Evolutionary conservation across 2,113 vertebrate species (phyloP).

Genomic region (Nansenia antarctica): DNA sequence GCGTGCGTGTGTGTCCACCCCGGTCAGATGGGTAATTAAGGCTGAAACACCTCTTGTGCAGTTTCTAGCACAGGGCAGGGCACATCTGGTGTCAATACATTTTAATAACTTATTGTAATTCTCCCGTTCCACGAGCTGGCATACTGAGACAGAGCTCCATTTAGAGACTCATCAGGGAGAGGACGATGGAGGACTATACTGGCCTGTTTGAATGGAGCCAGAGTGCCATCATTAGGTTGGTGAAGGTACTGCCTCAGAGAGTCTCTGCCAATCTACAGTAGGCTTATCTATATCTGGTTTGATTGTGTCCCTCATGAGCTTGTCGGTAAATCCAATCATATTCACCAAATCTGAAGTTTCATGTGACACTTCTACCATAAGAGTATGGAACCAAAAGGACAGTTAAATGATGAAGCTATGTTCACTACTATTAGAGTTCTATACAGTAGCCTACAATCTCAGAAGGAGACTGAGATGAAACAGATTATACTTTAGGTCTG

Average conservation of each 20-base stretch:
- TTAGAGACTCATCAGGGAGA: constrained; percentile 47
- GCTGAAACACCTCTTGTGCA: constrained; percentile 39
- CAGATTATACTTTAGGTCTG: too few relatives aligned
- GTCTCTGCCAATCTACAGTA: too few relatives aligned
- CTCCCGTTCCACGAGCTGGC: constrained; percentile 73
- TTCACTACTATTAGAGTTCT: too few relatives aligned
- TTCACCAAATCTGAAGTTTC: neutral
- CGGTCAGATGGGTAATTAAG: constrained; percentile 55
- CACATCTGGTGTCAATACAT: constrained; percentile 88
- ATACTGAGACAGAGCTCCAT: constrained; percentile 47
- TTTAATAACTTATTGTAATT: constrained; percentile 89
- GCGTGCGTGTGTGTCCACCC: constrained; percentile 30
- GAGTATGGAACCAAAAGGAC: too few relatives aligned
- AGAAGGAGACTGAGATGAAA: too few relatives aligned
- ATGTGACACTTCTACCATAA: neutral
- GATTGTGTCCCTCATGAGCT: neutral
- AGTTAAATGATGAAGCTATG: too few relatives aligned
- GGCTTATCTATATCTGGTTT: neutral
- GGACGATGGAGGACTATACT: neutral
- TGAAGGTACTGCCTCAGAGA: constrained; percentile 31
- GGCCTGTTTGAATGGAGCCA: constrained; percentile 54
- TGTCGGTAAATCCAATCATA: neutral
- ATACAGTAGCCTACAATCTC: too few relatives aligned
- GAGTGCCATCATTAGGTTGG: constrained; percentile 63
- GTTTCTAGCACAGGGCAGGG: constrained; percentile 55